Base-by-base conservation (phyloP, 2,797 vertebrate species). In the Notolepis coatsorum region DNA sequence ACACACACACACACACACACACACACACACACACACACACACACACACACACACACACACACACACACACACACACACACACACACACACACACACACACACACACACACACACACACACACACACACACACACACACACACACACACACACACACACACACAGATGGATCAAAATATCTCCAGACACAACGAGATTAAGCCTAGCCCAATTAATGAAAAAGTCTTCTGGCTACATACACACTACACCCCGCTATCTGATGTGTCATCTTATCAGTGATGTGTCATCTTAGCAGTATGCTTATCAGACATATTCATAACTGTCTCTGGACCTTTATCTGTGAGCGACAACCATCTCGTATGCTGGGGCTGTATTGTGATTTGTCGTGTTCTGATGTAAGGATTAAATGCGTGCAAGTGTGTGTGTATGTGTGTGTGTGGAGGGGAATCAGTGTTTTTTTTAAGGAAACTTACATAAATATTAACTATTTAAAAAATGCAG, bases 261-360 rank as follows among this genome's bases (percentile, higher is more conserved):
- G 3, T 50, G 37, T 50, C 43, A 28, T 54, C 61, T 49, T 42
- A 60, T n/a, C n/a, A n/a, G n/a, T n/a, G n/a, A n/a, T n/a, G n/a
- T 31, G 50, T 20, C 24, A n/a, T 50, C 23, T 61, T 61, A 61
- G 50, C 58, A 23, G n/a, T 28, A 30, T 28, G 17, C 35, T 18
- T 27, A 43, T 68, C 37, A 3, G 17, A 8, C 33, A 37, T 2
- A n/a, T n/a, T n/a, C n/a, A 37, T 10, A 37, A 37, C 10, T 10
- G n/a, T n/a, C 33, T 37, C 15, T 10, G 63, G 38, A 30, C 57
- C 6, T n/a, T 7, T 51, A 38, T 38, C 18, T 31, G 38, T 13
- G 37, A 33, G 18, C 17, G 38, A 37, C n/a, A 37, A 37, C 33
- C 33, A 37, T 12, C 33, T 37, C 3, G 12, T n/a, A 37, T n/a